These are phyloP conservation scores for Phenganax marumi DNA, from an alignment of 92 coral and sea anemone genomes.

Conservation along the genomic window DNA sequence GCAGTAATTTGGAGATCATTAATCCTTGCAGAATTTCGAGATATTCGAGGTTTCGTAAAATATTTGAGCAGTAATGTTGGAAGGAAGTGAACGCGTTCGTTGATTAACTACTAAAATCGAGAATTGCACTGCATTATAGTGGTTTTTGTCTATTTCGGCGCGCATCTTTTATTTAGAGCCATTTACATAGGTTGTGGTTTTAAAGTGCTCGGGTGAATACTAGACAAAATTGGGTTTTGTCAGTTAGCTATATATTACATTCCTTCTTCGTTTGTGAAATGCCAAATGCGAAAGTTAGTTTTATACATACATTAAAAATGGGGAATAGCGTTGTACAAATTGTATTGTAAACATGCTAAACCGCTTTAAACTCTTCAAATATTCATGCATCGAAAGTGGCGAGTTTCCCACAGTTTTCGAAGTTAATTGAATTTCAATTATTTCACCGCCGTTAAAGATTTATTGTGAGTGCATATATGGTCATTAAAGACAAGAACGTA, in stretches of 20 bases:
- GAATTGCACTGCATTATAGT: not conserved
- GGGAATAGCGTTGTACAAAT: too few species aligned
- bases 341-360: too few species aligned
- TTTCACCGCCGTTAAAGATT: not conserved
- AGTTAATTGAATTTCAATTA: not conserved
- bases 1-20: not conserved
- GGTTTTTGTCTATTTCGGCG: not conserved
- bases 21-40: not conserved
- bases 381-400: not conserved
- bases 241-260: too few species aligned
- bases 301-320: too few species aligned
- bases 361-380: not conserved
- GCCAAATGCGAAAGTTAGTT: too few species aligned
- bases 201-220: not conserved
- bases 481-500: not conserved
- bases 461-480: not conserved
- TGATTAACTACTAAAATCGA: not conserved
- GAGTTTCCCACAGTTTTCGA: not conserved
- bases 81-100: not conserved
- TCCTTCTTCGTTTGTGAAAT: too few species aligned
- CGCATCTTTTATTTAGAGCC: not conserved
- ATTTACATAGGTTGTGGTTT: constrained; percentile 1
- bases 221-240: too few species aligned
- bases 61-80: not conserved
- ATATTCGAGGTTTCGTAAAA: not conserved